These are phyloP conservation scores for Paratilapia polleni DNA, from an alignment of 2,113 vertebrate species.

Conservation along the genomic window DNA sequence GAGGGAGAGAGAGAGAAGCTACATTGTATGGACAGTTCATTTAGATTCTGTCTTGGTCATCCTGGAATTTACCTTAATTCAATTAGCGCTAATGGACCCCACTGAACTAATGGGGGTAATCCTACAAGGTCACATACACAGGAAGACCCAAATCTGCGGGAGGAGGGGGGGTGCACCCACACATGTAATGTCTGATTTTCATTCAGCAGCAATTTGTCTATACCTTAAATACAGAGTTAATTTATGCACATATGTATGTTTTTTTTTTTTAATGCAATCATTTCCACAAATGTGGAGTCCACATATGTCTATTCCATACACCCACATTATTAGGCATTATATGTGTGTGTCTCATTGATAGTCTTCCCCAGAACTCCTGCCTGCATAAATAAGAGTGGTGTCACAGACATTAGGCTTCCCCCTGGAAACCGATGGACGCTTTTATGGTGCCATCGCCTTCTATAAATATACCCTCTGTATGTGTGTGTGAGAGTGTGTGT, in stretches of 20 bases:
- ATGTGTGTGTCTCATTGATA: slow-evolving; percentile 39
- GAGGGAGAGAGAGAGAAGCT: neutral
- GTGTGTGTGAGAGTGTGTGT: slow-evolving; percentile 1
- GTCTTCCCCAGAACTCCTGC: slow-evolving; percentile 46
- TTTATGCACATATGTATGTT: neutral
- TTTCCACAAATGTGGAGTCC: neutral
- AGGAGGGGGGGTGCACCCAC: neutral
- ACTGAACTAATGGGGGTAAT: slow-evolving; percentile 47
- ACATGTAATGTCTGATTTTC: neutral
- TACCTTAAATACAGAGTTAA: neutral
- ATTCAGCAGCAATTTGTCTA: neutral
- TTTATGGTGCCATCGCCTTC: slow-evolving; percentile 56
- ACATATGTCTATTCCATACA: neutral
- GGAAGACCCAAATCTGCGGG: neutral
- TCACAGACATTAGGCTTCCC: slow-evolving; percentile 57
- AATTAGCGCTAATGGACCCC: slow-evolving; percentile 63
- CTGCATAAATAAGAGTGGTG: slow-evolving; percentile 51
- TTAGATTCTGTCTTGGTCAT: slow-evolving; percentile 42
- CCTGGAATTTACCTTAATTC: slow-evolving; percentile 46
- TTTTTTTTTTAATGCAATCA: neutral
- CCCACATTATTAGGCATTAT: neutral
- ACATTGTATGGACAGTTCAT: slow-evolving; percentile 33
- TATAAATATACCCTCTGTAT: slow-evolving; percentile 44
- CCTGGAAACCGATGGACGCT: slow-evolving; percentile 53
- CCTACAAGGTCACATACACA: slow-evolving; percentile 21